phyloP scores from a whole-genome alignment of 2,797 vertebrate species.

The Miichthys miiuy region DNA sequence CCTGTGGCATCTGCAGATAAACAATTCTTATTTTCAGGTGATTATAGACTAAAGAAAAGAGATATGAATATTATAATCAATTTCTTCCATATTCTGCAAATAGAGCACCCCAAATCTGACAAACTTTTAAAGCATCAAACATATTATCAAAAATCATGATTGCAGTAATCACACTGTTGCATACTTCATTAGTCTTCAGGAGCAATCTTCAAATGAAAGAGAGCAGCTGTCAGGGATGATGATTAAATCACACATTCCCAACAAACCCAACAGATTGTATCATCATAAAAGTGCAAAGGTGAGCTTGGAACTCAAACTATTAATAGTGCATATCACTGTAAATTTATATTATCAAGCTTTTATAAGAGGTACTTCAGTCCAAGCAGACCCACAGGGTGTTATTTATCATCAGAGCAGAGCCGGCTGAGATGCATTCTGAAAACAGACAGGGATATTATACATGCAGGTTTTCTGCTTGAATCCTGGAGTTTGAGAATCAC shows the following conservation, averaged over 20 bases:
- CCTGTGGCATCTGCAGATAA: too few relatives aligned
- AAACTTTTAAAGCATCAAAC: neutral
- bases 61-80: too few relatives aligned
- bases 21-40: too few relatives aligned
- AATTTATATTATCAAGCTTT: constrained; percentile 10
- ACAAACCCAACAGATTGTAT: neutral
- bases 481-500: too few relatives aligned
- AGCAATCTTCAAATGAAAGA: constrained; percentile 3
- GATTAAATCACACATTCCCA: neutral
- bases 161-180: neutral
- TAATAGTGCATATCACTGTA: neutral
- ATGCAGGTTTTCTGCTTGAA: too few relatives aligned
- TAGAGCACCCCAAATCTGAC: too few relatives aligned
- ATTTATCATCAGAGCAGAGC: too few relatives aligned
- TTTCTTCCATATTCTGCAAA: too few relatives aligned
- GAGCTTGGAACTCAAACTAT: neutral
- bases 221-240: neutral
- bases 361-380: neutral
- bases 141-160: constrained; percentile 1
- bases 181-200: neutral
- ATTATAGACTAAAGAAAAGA: too few relatives aligned
- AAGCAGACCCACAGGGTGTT: neutral
- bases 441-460: too few relatives aligned
- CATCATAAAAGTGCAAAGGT: neutral
- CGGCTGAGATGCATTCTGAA: too few relatives aligned